Evolutionary conservation across 1,140 invertebrate species (phyloP).

Genomic region (Procambarus virginalis): DNA sequence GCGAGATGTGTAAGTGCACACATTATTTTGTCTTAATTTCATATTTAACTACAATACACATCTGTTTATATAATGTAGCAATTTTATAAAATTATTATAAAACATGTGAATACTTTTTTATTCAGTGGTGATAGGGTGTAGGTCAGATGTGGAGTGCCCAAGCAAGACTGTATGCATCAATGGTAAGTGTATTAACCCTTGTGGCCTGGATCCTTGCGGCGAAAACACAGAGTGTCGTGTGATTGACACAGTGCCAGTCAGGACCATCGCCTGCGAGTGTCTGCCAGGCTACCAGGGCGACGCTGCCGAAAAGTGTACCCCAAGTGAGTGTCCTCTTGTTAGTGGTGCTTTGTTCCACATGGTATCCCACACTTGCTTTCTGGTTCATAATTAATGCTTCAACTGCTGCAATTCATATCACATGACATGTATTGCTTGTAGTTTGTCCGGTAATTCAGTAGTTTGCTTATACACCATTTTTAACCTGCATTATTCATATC

Average conservation of each 20-base stretch:
- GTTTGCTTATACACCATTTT: neutral
- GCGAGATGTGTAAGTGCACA: constrained; percentile 71
- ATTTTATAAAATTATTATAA: neutral
- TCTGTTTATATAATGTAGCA: no score
- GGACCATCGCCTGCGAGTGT: constrained; percentile 72
- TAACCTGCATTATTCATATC: neutral
- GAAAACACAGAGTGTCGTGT: constrained; percentile 85
- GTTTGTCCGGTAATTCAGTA: no score
- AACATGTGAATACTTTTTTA: neutral
- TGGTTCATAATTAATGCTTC: no score
- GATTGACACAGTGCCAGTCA: constrained; percentile 86
- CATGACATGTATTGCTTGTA: no score
- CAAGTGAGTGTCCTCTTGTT: constrained; percentile 69
- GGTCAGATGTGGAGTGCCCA: constrained; percentile 71
- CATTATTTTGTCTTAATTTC: no score
- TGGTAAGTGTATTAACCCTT: constrained; percentile 70
- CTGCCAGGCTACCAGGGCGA: constrained; percentile 72
- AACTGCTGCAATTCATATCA: no score
- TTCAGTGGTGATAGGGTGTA: constrained; percentile 71
- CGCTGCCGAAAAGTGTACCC: constrained; percentile 73
- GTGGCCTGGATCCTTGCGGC: constrained; percentile 71
- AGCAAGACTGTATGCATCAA: constrained; percentile 71
- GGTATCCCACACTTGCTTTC: neutral
- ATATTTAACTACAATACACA: no score
- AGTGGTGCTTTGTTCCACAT: neutral